phyloP scores from a whole-genome alignment of 1,140 invertebrate genomes.

The Apis laboriosa region DNA sequence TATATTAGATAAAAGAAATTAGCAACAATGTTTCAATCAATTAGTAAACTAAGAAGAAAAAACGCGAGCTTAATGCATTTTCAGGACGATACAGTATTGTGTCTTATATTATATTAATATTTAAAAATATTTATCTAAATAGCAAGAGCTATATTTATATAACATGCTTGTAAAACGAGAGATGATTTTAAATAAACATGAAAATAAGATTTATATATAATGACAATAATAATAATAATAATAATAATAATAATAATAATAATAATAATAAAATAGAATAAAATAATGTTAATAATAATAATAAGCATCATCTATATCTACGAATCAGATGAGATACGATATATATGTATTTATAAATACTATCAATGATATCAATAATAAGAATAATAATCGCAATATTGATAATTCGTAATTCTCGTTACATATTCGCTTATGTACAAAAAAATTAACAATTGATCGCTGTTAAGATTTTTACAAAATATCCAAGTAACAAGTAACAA shows the following conservation, averaged over 20 bases:
- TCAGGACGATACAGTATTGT: conserved; percentile 28
- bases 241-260: conserved; percentile 38
- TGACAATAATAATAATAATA: conserved; percentile 36
- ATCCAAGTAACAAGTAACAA: background rate
- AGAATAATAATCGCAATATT: conserved; percentile 42
- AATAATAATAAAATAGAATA: conserved; percentile 33
- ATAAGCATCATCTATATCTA: background rate
- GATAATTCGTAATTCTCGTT: conserved; percentile 27
- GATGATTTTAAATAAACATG: conserved; percentile 59
- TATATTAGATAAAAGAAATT: background rate
- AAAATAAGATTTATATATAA: conserved; percentile 37
- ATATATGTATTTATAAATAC: conserved; percentile 54
- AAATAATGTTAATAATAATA: conserved; percentile 31
- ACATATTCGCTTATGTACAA: conserved; percentile 57
- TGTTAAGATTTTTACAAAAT: conserved; percentile 5
- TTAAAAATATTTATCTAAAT: conserved; percentile 15
- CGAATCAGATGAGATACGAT: background rate
- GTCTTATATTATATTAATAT: background rate
- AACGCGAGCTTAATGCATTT: conserved; percentile 33
- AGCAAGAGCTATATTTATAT: conserved; percentile 20
- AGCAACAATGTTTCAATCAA: conserved; percentile 12
- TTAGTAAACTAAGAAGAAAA: conserved; percentile 35
- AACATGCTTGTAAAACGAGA: conserved; percentile 20
- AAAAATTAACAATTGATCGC: conserved; percentile 31
- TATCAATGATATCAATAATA: conserved; percentile 44